A percentile compares a stretch with the other conserved stretches of the same genome.
phyloP scores from a whole-genome alignment of 2,797 vertebrate genomes.

The Acestrorhynchus altus region DNA sequence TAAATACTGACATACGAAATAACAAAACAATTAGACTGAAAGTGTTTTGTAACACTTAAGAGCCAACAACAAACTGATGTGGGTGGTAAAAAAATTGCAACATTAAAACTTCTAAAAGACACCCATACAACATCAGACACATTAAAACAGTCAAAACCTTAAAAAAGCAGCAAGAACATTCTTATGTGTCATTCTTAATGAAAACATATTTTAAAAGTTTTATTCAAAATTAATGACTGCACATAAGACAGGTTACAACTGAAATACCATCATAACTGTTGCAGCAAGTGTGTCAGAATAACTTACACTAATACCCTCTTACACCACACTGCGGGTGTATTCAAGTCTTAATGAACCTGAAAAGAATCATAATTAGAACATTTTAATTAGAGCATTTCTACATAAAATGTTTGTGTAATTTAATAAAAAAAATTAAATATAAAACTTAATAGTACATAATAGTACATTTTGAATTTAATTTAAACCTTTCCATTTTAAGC shows the following conservation, averaged over 20 bases:
- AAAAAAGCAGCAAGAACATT: slow-evolving; percentile 25
- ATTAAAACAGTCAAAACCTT: slow-evolving; percentile 11
- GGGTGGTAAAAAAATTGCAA: neutral
- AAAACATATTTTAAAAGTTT: neutral
- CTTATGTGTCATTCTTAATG: slow-evolving; percentile 13
- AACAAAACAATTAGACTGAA: neutral
- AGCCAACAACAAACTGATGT: neutral
- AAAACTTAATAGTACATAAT: neutral
- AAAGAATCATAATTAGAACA: slow-evolving; percentile 6
- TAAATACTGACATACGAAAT: neutral
- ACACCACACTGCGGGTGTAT: slow-evolving; percentile 28
- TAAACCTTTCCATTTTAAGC: neutral
- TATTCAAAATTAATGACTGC: slow-evolving; percentile 1
- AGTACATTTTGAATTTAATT: neutral
- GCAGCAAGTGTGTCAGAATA: slow-evolving; percentile 10
- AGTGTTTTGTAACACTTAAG: neutral
- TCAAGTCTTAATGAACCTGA: neutral
- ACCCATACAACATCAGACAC: slow-evolving; percentile 7
- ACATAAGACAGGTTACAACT: neutral
- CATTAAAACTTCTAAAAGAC: slow-evolving; percentile 24
- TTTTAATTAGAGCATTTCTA: neutral
- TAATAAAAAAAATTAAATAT: neutral
- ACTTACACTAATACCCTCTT: neutral
- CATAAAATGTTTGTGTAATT: neutral
- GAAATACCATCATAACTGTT: slow-evolving; percentile 2